Conservation (phyloP, 2,113 vertebrate genomes). For the Cyprinus carpio region DNA sequence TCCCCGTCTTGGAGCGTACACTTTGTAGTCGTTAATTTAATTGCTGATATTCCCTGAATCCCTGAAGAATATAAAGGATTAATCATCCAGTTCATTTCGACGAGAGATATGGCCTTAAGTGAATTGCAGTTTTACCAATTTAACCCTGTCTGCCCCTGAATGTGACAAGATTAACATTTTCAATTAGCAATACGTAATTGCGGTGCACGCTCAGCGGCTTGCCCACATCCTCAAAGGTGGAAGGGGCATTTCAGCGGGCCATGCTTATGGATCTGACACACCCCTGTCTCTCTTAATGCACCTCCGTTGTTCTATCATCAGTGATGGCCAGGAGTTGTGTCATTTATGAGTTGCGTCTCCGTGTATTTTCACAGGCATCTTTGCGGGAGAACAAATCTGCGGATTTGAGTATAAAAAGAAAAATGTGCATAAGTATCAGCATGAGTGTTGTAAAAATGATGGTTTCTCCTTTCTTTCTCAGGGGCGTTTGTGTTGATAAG, state of each 20-base stretch:
- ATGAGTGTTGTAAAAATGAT: constrained; percentile 23
- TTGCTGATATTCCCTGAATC: constrained; percentile 81
- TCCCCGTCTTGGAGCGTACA: constrained; percentile 81
- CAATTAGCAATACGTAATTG: constrained; percentile 83
- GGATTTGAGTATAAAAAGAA: constrained; percentile 11
- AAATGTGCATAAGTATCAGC: background rate
- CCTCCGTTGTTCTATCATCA: background rate
- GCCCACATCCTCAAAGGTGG: constrained; percentile 56
- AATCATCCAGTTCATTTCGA: constrained; percentile 85
- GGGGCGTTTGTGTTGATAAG: constrained; percentile 44
- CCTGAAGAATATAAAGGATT: constrained; percentile 89
- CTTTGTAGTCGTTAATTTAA: constrained; percentile 92
- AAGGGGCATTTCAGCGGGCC: background rate
- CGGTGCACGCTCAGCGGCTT: constrained; percentile 67
- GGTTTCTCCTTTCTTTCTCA: constrained; percentile 49
- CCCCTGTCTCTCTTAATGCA: background rate
- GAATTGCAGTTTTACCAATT: constrained; percentile 85
- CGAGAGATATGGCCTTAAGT: constrained; percentile 84
- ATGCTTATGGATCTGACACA: background rate
- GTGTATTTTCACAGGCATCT: background rate
- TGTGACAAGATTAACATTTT: constrained; percentile 88
- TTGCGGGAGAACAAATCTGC: background rate
- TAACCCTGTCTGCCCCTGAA: constrained; percentile 83
- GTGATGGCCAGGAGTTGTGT: background rate
- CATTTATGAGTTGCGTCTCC: no score